A percentile compares a stretch with the other conserved stretches of the same genome.
Conservation (phyloP, 2,888 invertebrate genomes). For the Diadegma fenestrale region DNA sequence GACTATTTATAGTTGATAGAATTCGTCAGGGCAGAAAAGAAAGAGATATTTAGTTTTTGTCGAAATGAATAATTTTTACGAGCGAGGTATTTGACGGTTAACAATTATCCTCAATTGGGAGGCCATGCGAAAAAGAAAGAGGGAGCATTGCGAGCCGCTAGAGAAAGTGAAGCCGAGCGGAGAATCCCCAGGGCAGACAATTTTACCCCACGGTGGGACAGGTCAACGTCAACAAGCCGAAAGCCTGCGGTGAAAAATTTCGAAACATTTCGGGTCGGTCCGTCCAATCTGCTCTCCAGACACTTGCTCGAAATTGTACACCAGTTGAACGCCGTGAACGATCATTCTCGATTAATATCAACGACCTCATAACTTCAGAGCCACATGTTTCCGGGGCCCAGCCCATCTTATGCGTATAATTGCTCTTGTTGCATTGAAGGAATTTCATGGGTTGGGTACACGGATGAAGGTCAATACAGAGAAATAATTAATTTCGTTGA, state of each 20-base stretch:
- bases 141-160: conserved; percentile 28
- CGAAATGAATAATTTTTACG: conserved; percentile 42
- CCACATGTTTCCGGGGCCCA: neutral
- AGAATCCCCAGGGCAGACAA: conserved; percentile 57
- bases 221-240: conserved; percentile 42
- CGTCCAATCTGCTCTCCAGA: neutral
- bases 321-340: conserved; percentile 2
- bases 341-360: conserved; percentile 34
- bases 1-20: conserved; percentile 26
- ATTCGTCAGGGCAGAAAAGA: neutral
- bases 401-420: neutral
- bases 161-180: conserved; percentile 62
- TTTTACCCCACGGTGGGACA: conserved; percentile 63
- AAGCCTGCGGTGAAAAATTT: conserved; percentile 59
- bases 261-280: conserved; percentile 30
- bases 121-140: conserved; percentile 38
- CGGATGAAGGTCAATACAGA: neutral
- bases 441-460: neutral
- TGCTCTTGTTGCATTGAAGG: conserved; percentile 2
- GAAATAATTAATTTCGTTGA: neutral
- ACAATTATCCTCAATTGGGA: conserved; percentile 17
- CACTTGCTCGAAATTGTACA: conserved; percentile 6
- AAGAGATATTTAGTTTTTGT: conserved; percentile 4
- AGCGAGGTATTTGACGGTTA: conserved; percentile 25
- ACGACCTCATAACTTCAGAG: conserved; percentile 21